Evolutionary conservation across 2,888 invertebrate genomes (phyloP).

Genomic region (Amphiduros pacificus): DNA sequence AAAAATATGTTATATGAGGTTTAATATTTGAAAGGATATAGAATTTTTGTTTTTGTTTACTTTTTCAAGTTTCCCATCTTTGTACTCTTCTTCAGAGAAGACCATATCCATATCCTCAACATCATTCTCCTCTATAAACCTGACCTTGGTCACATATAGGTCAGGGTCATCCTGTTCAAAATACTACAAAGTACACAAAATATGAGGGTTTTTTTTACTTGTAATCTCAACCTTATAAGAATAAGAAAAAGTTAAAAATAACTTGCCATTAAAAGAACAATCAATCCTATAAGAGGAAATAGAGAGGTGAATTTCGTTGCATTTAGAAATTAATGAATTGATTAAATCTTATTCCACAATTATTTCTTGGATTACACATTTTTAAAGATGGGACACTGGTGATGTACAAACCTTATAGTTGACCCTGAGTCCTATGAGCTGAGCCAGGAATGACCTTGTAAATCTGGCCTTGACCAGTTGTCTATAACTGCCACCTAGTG

Average conservation of each 20-base stretch:
- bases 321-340: no score
- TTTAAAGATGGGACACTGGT: no score
- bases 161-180: constrained; percentile 96
- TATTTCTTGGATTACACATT: no score
- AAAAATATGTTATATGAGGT: no score
- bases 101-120: constrained; percentile 84
- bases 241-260: no score
- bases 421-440: constrained; percentile 88
- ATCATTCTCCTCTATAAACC: constrained; percentile 88
- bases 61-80: constrained; percentile 19
- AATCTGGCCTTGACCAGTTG: constrained; percentile 89
- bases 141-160: constrained; percentile 87
- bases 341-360: no score
- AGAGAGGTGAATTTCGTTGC: no score
- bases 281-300: no score
- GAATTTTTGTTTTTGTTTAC: constrained; percentile 9
- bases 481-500: constrained; percentile 83
- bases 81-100: constrained; percentile 80
- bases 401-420: constrained; percentile 82
- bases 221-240: no score
- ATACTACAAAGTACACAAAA: constrained; percentile 69
- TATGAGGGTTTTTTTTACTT: no score
- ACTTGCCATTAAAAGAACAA: no score
- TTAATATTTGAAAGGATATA: no score
- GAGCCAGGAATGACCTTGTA: constrained; percentile 88